phyloP scores from a whole-genome alignment of 2,113 vertebrate genomes.

The Equus przewalskii region DNA sequence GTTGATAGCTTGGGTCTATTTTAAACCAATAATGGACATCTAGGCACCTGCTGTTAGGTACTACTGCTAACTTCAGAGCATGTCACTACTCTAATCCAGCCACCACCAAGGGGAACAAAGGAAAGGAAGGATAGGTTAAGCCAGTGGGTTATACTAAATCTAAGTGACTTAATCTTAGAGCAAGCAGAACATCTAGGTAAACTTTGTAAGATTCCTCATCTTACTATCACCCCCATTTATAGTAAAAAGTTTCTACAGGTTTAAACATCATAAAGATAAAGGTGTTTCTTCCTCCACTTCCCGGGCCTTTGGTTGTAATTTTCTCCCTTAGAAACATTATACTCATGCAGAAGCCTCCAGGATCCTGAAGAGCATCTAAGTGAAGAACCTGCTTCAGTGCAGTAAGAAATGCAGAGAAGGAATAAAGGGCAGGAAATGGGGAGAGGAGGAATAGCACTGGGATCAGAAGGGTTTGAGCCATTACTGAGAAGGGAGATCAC shows the following conservation, averaged over 20 bases:
- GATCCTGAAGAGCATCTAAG: not conserved
- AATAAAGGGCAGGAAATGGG: not conserved
- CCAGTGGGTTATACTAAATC: not conserved
- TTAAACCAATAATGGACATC: not conserved
- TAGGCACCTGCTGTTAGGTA: not conserved
- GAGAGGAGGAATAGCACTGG: not conserved
- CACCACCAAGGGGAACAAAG: not conserved
- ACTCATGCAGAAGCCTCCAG: not conserved
- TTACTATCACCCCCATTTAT: not conserved
- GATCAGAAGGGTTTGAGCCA: not conserved
- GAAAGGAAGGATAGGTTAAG: not conserved
- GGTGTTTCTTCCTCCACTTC: not conserved
- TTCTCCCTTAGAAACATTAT: not conserved
- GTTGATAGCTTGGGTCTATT: not conserved
- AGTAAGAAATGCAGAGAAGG: not conserved
- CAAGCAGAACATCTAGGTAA: not conserved
- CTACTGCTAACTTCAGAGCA: not conserved
- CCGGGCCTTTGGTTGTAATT: not conserved
- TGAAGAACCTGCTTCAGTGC: not conserved
- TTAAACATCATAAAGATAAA: constrained; percentile 40
- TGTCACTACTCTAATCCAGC: not conserved
- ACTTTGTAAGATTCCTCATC: not conserved
- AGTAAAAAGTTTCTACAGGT: not conserved
- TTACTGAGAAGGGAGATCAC: not conserved
- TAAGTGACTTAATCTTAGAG: not conserved